phyloP scores from a whole-genome alignment of 92 coral and sea anemone genomes.

The Actinernus sp. region DNA sequence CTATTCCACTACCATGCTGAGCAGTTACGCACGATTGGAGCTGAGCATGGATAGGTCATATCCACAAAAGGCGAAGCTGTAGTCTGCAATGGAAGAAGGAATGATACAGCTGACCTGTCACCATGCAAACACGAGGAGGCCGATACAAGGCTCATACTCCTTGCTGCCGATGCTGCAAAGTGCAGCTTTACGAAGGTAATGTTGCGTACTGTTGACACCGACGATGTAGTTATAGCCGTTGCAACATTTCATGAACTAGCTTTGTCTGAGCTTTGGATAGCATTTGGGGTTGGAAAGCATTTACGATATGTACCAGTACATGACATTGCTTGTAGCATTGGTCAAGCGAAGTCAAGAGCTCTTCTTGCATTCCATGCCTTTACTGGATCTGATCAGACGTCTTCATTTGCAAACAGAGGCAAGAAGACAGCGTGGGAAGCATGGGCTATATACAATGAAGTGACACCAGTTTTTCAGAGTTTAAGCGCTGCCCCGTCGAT shows the following conservation, averaged over 20 bases:
- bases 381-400: conserved; percentile 66
- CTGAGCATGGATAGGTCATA: conserved; percentile 12
- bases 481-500: conserved; percentile 25
- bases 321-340: conserved; percentile 23
- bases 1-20: conserved; percentile 45
- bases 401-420: conserved; percentile 51
- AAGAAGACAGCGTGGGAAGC: conserved; percentile 81
- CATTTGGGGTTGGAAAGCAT: conserved; percentile 72
- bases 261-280: conserved; percentile 48
- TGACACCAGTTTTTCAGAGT: conserved; percentile 19
- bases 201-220: conserved; percentile 53
- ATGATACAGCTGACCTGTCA: conserved; percentile 33
- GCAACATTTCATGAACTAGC: conserved; percentile 15
- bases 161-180: conserved; percentile 19
- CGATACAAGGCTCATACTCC: conserved; percentile 25
- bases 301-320: conserved; percentile 49
- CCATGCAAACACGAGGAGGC: conserved; percentile 55
- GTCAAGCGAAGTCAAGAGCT: conserved; percentile 50
- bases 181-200: conserved; percentile 2
- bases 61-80: conserved; percentile 15
- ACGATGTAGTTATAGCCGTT: conserved; percentile 50
- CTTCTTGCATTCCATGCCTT: too few species aligned
- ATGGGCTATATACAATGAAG: conserved; percentile 45
- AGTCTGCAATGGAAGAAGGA: conserved; percentile 12
- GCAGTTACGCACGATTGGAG: conserved; percentile 17